phyloP scores from a whole-genome alignment of 2,797 vertebrate species.

The Decapterus maruadsi region DNA sequence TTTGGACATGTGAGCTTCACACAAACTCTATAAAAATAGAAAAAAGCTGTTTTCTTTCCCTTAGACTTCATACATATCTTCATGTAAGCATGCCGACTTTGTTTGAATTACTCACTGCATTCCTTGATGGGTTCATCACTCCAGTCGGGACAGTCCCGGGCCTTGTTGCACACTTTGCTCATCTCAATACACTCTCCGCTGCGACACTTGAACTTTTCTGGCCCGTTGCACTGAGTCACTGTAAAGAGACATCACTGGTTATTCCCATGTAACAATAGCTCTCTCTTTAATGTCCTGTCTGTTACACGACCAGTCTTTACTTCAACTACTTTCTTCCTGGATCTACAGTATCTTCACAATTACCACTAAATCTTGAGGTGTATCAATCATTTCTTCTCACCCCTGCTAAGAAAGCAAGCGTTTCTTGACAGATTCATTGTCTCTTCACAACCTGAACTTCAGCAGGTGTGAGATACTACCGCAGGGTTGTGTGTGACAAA shows the following conservation, averaged over 20 bases:
- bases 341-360: not conserved
- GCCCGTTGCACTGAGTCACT: slow-evolving; percentile 95
- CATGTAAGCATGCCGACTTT: too few relatives aligned
- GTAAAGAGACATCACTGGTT: not conserved
- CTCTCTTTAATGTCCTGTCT: not conserved
- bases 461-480: not conserved
- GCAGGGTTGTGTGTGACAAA: not conserved
- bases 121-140: slow-evolving; percentile 97
- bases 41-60: too few relatives aligned
- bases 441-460: not conserved
- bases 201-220: slow-evolving; percentile 96
- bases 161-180: slow-evolving; percentile 95
- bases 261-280: not conserved
- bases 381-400: too few relatives aligned
- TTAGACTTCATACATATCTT: too few relatives aligned
- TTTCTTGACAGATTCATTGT: not conserved
- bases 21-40: too few relatives aligned
- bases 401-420: not conserved
- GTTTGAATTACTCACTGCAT: slow-evolving; percentile 89
- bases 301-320: not conserved
- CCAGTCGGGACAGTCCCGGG: slow-evolving; percentile 95
- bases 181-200: slow-evolving; percentile 97
- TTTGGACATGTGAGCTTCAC: not conserved
- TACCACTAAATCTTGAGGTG: not conserved
- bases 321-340: not conserved